A percentile compares a stretch with the other conserved stretches of the same genome.
phyloP scores from a whole-genome alignment of 2,797 vertebrate genomes.

The Cossypha polioptera region DNA sequence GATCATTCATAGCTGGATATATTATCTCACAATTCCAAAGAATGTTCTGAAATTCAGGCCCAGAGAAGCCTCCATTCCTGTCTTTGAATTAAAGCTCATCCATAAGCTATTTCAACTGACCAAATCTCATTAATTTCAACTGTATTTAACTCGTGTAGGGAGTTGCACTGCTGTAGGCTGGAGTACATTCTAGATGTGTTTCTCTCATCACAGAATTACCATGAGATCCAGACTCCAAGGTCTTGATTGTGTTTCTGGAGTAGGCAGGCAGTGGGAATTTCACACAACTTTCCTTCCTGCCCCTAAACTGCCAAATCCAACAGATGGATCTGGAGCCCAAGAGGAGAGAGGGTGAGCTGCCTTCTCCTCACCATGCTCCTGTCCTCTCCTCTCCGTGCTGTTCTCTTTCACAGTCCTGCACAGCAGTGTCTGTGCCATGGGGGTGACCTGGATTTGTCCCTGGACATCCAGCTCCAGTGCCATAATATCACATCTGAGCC shows the following conservation, averaged over 20 bases:
- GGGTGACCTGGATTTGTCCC: background rate
- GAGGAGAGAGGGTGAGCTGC: background rate
- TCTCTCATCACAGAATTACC: background rate
- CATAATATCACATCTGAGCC: background rate
- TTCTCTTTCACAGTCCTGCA: background rate
- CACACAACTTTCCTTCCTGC: background rate
- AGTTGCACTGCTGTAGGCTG: background rate
- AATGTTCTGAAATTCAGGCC: background rate
- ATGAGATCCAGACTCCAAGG: background rate
- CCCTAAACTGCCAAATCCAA: background rate
- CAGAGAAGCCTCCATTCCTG: background rate
- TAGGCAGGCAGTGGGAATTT: background rate
- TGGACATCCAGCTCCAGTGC: background rate
- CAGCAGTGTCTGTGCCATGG: background rate
- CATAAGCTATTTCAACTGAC: background rate
- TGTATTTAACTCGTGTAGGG: background rate
- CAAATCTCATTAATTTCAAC: background rate
- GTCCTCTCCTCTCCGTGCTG: background rate
- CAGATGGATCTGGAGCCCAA: accelerated
- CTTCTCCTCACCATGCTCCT: background rate
- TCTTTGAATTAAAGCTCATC: background rate
- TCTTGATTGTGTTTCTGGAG: background rate
- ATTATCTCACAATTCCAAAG: background rate
- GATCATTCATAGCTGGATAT: background rate
- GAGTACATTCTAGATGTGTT: background rate